These are phyloP conservation scores for Pycnomerus fuliginosus DNA, from an alignment of 2,888 invertebrate species.

Conservation along the genomic window DNA sequence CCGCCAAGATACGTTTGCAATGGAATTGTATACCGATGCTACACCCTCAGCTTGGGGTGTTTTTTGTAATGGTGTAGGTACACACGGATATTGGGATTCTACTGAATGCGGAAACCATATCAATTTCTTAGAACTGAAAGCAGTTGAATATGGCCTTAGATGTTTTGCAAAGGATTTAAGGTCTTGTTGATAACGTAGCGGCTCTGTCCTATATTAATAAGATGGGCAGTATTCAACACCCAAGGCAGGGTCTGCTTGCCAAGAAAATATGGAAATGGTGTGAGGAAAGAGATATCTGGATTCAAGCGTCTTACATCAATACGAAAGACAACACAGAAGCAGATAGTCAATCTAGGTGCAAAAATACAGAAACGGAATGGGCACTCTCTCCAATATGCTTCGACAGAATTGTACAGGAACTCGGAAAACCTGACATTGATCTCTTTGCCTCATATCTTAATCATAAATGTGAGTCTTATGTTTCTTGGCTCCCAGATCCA, in stretches of 20 bases:
- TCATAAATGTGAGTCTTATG: not conserved
- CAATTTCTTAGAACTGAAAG: conserved; percentile 8
- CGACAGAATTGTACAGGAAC: not conserved
- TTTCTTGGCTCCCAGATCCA: not conserved
- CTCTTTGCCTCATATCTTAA: conserved; percentile 6
- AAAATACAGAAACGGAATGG: conserved; percentile 17
- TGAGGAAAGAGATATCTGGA: conserved; percentile 26
- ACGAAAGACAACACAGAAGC: conserved; percentile 19
- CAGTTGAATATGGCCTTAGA: conserved; percentile 5
- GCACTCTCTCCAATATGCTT: conserved; percentile 5
- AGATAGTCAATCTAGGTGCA: conserved; percentile 4
- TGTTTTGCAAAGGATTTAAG: conserved; percentile 2
- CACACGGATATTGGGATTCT: conserved; percentile 1
- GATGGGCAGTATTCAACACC: conserved; percentile 28
- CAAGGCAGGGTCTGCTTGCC: conserved; percentile 25
- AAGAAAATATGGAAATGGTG: conserved; percentile 32
- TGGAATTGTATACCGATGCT: conserved; percentile 7
- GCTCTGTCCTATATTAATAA: conserved; percentile 32
- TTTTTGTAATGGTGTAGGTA: not conserved
- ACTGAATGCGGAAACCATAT: conserved; percentile 1
- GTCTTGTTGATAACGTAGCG: conserved; percentile 30
- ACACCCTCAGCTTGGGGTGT: conserved; percentile 5
- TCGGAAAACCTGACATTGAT: conserved; percentile 6
- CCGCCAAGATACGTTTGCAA: not conserved
- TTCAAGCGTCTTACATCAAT: conserved; percentile 28